Evolutionary conservation across 2,797 vertebrate genomes (phyloP), one percentile per base, ranked within the genome.

Genomic region (Dromococcyx pavoninus): DNA sequence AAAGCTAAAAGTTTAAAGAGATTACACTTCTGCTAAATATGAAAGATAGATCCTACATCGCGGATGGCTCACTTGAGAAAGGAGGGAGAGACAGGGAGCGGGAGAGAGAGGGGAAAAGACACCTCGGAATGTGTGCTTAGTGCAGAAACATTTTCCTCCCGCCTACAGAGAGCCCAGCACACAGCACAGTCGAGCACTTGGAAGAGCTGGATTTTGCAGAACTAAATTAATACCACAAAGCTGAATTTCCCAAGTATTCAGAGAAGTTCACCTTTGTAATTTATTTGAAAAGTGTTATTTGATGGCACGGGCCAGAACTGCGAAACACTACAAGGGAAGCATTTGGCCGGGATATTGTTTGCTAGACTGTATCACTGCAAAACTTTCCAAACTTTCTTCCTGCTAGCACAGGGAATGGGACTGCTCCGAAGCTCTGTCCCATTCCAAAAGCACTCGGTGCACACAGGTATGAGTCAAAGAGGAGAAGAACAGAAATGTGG

Each of bases 361-460:
- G 58, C 66, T 37, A 87, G 44, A 91, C 84, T 12, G 3, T 69
- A 86, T 74, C 67, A 35, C 65, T 62, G 62, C 76, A 91, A 94
- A 97, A 97, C 95, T 96, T 97, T 86, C 81, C 93, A 88, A 98
- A 97, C 94, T 91, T 96, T 81, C 65, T 73, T 56, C 69, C 75
- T 69, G 73, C 48, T 48, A 37, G 78, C 11, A 16, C 2, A 15
- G 0, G 1, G 32, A 77, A 39, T 5, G 0, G 56, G 32, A 5
- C 22, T 27, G 64, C 46, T 33, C 41, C 19, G 8, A 86, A 86
- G 50, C 16, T 69, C 6, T 1, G 11, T 70, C 56, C 75, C 35
- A 0, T 10, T 33, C 6, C 71, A 24, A 9, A 66, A 83, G 74
- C 4, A 33, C 44, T 4, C 16, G 30, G 27, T 5, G 32, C 75